These are phyloP conservation scores for Grapholita molesta DNA, from an alignment of 1,140 invertebrate genomes.

Conservation along the genomic window DNA sequence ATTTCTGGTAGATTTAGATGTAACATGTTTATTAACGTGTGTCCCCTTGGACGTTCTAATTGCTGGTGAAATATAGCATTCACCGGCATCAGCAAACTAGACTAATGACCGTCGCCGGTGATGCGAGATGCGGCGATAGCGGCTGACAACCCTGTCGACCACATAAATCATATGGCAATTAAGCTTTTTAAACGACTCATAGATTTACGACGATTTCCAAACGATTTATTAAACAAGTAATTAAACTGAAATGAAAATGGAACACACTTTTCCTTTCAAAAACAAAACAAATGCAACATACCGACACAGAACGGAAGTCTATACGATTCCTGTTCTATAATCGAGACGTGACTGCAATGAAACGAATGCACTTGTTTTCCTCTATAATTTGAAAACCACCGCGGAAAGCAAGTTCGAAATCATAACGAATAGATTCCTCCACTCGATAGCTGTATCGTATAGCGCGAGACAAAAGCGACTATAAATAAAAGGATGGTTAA, in stretches of 20 bases:
- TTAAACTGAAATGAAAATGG: constrained; percentile 16
- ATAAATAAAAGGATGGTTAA: constrained; percentile 68
- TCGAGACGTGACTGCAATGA: constrained; percentile 1
- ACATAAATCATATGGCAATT: constrained; percentile 49
- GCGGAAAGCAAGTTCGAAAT: constrained; percentile 34
- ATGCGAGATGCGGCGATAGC: constrained; percentile 29
- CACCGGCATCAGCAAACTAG: constrained; percentile 12
- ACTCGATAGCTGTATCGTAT: constrained; percentile 48
- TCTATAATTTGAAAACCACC: constrained; percentile 7
- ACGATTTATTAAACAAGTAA: constrained; percentile 21
- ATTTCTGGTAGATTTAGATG: constrained; percentile 6
- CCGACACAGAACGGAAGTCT: neutral
- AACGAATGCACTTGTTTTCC: constrained; percentile 12
- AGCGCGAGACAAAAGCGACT: constrained; percentile 45
- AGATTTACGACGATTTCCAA: constrained; percentile 40
- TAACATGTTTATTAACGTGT: constrained; percentile 15
- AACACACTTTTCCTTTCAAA: constrained; percentile 12
- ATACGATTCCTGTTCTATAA: neutral
- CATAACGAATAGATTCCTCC: constrained; percentile 51
- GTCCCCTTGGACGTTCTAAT: constrained; percentile 25
- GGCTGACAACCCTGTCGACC: constrained; percentile 25
- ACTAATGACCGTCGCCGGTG: constrained; percentile 23
- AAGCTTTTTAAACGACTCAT: constrained; percentile 42
- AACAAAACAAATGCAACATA: neutral
- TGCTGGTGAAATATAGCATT: constrained; percentile 31